Evolutionary conservation across 2,113 vertebrate genomes (phyloP).

Genomic region (Brachypteracias leptosomus): DNA sequence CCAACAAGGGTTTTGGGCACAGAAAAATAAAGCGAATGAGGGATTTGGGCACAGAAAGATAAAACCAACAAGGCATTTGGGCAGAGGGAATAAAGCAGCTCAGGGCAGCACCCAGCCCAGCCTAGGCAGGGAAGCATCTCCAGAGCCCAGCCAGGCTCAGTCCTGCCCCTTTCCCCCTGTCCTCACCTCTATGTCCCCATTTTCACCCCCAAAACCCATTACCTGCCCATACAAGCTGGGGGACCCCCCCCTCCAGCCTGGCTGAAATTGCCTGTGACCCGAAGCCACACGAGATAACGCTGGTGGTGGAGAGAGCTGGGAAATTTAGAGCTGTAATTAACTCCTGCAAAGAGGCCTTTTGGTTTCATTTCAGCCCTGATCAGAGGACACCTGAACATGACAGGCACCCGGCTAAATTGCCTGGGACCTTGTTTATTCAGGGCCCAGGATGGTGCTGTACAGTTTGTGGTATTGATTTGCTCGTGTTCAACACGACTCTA

Average conservation of each 20-base stretch:
- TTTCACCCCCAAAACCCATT: neutral
- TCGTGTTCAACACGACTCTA: neutral
- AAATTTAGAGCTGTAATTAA: neutral
- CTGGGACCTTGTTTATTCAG: slow-evolving; percentile 6
- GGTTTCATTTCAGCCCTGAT: neutral
- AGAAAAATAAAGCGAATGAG: neutral
- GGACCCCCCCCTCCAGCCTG: neutral
- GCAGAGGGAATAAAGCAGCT: neutral
- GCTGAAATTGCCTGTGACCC: neutral
- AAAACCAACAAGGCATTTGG: neutral
- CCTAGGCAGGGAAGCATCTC: too few species aligned
- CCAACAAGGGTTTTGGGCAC: too few species aligned
- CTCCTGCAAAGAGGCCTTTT: neutral
- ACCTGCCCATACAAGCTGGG: too few species aligned
- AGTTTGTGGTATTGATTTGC: slow-evolving; percentile 25
- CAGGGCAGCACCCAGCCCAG: neutral
- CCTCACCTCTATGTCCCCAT: fast-evolving
- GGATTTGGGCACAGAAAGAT: neutral
- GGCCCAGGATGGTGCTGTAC: neutral
- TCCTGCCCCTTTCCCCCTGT: neutral
- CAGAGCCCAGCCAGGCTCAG: neutral
- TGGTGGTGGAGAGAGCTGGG: neutral
- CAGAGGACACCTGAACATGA: neutral
- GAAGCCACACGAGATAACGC: fast-evolving
- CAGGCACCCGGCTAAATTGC: neutral